Percentiles rank a stretch among this genome's conserved stretches.
phyloP scores from a whole-genome alignment of 2,888 invertebrate species.

The Erannis defoliaria region DNA sequence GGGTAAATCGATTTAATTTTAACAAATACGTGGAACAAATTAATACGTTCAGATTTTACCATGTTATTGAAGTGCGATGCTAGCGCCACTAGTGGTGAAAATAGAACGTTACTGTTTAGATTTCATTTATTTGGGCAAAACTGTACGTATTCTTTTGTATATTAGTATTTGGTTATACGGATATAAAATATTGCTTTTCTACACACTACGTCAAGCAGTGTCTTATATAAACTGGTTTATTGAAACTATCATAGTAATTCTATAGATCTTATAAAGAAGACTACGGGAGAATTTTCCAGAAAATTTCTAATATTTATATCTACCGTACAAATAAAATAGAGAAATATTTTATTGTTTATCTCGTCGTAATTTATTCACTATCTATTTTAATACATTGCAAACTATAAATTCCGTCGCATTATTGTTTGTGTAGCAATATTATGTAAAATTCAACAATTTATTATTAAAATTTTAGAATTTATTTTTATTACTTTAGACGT shows the following conservation, averaged over 20 bases:
- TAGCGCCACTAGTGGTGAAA: conserved; percentile 1
- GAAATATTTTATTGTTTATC: conserved; percentile 74
- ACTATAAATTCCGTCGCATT: conserved; percentile 80
- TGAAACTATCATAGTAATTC: conserved; percentile 65
- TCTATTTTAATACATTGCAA: conserved; percentile 67
- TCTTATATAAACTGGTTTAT: conserved; percentile 62
- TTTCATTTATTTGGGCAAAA: not conserved
- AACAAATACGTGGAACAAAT: conserved; percentile 18
- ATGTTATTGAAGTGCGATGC: not conserved
- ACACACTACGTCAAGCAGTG: conserved; percentile 76
- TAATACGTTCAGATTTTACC: conserved; percentile 17
- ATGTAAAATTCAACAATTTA: conserved; percentile 56
- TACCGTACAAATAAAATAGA: conserved; percentile 80
- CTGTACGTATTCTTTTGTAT: conserved; percentile 14
- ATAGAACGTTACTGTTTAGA: not conserved
- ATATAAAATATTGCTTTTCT: conserved; percentile 79
- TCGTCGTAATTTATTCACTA: conserved; percentile 67
- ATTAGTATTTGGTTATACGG: conserved; percentile 69
- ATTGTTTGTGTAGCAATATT: conserved; percentile 63
- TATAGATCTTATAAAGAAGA: conserved; percentile 68
- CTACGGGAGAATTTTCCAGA: conserved; percentile 78
- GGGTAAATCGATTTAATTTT: conserved; percentile 42
- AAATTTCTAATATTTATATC: conserved; percentile 72
- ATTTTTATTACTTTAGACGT: conserved; percentile 48
- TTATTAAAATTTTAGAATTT: conserved; percentile 51